Base-by-base conservation (phyloP, 2,113 vertebrate genomes). In the Bungarus multicinctus region DNA sequence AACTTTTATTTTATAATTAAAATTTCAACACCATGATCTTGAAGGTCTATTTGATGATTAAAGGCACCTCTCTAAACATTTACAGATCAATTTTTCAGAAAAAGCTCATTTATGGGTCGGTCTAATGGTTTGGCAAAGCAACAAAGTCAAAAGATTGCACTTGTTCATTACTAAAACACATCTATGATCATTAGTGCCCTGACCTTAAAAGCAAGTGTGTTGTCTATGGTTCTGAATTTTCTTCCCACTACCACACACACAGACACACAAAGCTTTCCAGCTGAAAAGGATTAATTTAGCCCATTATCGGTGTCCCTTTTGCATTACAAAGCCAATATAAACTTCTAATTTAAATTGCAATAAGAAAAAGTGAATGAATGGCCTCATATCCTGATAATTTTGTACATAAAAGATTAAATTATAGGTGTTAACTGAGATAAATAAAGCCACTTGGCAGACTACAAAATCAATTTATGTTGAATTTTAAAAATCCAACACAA, bases 391-490 rank as follows among this genome's bases (percentile, higher is more conserved):
- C 54, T n/a, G 25, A 45, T 94, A 2, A 50, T 93, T 93, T 86
- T 85, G 1, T 87, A 39, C 2, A 81, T 45, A 39, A 34, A 57
- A 94, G 89, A 94, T 53, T 30, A 50, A 89, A 90, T 85, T 50
- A 47, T 25, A 47, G 0, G 2, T 18, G 18, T 85, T 81, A 81
- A 81, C 30, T 88, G 74, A 14, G 0, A 91, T 58, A 60, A 90
- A 89, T 50, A 39, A 88, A 57, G 60, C 45, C 27, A 81, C 88
- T 22, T 60, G 90, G 85, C 64, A 52, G 50, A 85, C 92, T 50
- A 94, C 52, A 94, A 94, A 88, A 92, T 93, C 27, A 45, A 1
- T 12, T 55, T 57, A 91, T 94, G 54, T 88, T 30, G 8, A 91
- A 92, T 69, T 93, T 43, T 39, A 52, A 47, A 47, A 87, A 47